These are phyloP conservation scores for Passer montanus DNA, from an alignment of 2,113 vertebrate genomes.

Conservation along the genomic window DNA sequence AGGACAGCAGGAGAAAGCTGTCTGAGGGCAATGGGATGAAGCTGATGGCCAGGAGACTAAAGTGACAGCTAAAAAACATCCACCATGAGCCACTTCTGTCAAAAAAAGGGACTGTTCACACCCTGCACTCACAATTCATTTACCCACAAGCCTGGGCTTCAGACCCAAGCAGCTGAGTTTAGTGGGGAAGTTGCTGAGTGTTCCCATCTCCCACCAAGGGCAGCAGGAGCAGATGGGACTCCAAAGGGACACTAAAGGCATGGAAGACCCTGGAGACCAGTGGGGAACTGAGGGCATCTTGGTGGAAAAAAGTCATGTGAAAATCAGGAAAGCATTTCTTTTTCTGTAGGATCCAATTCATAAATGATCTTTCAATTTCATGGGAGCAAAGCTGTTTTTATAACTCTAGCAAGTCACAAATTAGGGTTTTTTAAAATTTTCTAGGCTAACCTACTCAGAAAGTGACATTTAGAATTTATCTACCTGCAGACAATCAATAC, in stretches of 20 bases:
- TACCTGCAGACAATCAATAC: background rate
- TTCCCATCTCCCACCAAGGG: background rate
- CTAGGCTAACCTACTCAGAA: background rate
- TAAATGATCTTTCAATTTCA: background rate
- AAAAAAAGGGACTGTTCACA: background rate
- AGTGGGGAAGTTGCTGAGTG: background rate
- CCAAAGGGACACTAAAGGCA: background rate
- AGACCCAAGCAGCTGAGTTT: background rate
- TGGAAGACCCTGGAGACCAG: background rate
- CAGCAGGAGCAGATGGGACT: background rate
- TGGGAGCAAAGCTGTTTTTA: background rate
- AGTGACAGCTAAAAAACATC: background rate
- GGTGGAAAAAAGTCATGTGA: background rate
- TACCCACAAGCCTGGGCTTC: background rate
- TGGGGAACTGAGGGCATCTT: background rate
- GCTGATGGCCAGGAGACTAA: background rate
- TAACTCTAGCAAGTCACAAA: background rate
- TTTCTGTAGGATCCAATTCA: background rate
- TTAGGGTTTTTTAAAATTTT: background rate
- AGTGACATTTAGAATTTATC: background rate
- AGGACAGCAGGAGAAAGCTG: background rate
- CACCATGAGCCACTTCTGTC: background rate
- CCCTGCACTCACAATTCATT: background rate
- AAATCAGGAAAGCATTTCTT: background rate
- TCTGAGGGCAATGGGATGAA: background rate